These are phyloP conservation scores for Caenorhabditis inopinata DNA, from an alignment of 1,140 invertebrate species.

Conservation along the genomic window DNA sequence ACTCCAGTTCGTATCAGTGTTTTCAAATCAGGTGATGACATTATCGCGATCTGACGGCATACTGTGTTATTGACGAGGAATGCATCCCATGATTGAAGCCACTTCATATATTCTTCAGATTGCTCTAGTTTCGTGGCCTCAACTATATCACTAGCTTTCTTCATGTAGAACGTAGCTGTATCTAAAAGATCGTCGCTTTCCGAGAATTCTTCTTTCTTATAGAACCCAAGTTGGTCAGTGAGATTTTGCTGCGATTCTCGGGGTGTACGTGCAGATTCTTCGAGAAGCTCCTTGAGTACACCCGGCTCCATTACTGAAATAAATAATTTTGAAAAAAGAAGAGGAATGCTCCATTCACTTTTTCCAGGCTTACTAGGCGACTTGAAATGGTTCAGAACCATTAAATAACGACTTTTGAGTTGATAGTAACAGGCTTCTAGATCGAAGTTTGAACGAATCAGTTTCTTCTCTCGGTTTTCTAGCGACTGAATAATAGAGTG, in stretches of 20 bases:
- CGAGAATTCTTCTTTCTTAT: neutral
- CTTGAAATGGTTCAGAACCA: slow-evolving; percentile 54
- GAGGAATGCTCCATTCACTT: slow-evolving; percentile 4
- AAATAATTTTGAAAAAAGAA: neutral
- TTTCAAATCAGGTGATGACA: slow-evolving; percentile 44
- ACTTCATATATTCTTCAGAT: slow-evolving; percentile 50
- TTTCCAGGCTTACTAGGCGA: slow-evolving; percentile 47
- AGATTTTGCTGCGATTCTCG: slow-evolving; percentile 22
- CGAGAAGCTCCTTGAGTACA: slow-evolving; percentile 47
- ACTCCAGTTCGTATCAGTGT: slow-evolving; percentile 49
- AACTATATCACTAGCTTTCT: slow-evolving; percentile 43
- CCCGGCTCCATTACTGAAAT: slow-evolving; percentile 49
- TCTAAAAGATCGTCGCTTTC: slow-evolving; percentile 45
- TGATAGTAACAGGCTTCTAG: slow-evolving; percentile 50
- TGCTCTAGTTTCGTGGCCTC: slow-evolving; percentile 46
- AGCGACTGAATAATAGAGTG: slow-evolving; percentile 24
- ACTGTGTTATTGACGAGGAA: slow-evolving; percentile 50
- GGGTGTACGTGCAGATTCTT: slow-evolving; percentile 38
- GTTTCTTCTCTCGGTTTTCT: slow-evolving; percentile 36
- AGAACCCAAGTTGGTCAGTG: slow-evolving; percentile 19
- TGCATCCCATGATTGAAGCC: slow-evolving; percentile 50
- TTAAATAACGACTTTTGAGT: slow-evolving; percentile 52
- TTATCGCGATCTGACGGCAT: neutral
- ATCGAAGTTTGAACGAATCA: slow-evolving; percentile 47
- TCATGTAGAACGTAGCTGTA: slow-evolving; percentile 43